Conservation (phyloP, 1,140 invertebrate species). For the Trichogramma pretiosum region DNA sequence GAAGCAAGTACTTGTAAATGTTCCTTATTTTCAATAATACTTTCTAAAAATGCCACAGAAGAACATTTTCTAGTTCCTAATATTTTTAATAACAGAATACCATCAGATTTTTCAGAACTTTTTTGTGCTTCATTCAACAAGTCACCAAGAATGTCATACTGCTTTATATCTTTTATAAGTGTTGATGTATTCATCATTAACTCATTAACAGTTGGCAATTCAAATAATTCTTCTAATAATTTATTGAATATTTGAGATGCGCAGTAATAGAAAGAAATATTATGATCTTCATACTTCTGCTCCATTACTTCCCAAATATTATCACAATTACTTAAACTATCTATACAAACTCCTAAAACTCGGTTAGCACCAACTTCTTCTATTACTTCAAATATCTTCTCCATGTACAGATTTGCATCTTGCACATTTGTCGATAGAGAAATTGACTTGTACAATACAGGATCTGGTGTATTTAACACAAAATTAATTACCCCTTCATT, state of each 20-base stretch:
- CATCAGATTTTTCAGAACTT: constrained; percentile 10
- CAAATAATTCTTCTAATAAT: constrained; percentile 18
- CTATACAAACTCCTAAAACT: constrained; percentile 24
- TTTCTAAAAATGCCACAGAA: constrained; percentile 22
- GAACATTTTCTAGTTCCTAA: constrained; percentile 17
- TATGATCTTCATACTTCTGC: constrained; percentile 21
- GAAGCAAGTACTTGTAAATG: constrained; percentile 24
- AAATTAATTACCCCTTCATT: constrained; percentile 30
- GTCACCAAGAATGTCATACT: constrained; percentile 18
- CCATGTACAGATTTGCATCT: constrained; percentile 22
- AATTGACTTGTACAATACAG: constrained; percentile 26
- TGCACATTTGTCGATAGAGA: constrained; percentile 21
- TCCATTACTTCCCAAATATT: constrained; percentile 21
- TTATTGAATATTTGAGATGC: constrained; percentile 20
- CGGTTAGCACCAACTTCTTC: constrained; percentile 26
- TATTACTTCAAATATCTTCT: constrained; percentile 23
- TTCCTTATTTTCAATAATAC: constrained; percentile 21
- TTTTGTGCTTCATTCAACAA: constrained; percentile 14
- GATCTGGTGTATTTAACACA: constrained; percentile 27
- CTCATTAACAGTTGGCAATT: constrained; percentile 11
- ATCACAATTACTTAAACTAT: constrained; percentile 26
- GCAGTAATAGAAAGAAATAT: constrained; percentile 22
- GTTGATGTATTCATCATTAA: constrained; percentile 20
- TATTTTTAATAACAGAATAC: constrained; percentile 18
- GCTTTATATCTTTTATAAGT: constrained; percentile 23